These are phyloP conservation scores for Eidolon dupreanum DNA, from an alignment of 2,797 vertebrate species.

Conservation along the genomic window DNA sequence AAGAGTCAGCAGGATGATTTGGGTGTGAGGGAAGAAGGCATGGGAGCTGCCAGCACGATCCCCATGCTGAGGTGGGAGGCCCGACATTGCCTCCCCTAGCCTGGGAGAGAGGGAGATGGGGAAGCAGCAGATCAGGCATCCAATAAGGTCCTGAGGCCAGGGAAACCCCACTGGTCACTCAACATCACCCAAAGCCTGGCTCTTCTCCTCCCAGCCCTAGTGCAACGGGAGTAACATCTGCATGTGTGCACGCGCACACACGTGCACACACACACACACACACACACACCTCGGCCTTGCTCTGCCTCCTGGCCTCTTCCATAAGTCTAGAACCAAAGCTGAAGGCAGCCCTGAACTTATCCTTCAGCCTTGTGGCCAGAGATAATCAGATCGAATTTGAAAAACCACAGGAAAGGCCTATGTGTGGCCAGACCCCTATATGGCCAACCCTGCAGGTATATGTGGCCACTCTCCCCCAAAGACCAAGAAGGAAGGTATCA, in stretches of 20 bases:
- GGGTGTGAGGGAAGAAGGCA: background rate
- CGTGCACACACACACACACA: background rate
- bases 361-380: background rate
- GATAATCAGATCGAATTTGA: background rate
- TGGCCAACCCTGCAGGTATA: background rate
- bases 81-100: background rate
- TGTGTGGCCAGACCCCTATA: background rate
- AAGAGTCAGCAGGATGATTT: background rate
- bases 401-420: background rate
- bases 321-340: background rate
- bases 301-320: background rate
- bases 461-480: background rate
- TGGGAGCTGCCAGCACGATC: background rate
- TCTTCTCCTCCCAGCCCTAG: background rate
- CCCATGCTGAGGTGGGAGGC: background rate
- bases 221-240: background rate
- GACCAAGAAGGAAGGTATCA: background rate
- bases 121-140: background rate
- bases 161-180: background rate
- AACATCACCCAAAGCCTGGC: background rate
- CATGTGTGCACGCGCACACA: background rate
- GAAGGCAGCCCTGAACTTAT: background rate
- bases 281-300: background rate
- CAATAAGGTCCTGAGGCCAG: rapidly evolving
- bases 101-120: background rate